phyloP scores from a whole-genome alignment of 2,888 invertebrate species.

The Diplolepis rosae region DNA sequence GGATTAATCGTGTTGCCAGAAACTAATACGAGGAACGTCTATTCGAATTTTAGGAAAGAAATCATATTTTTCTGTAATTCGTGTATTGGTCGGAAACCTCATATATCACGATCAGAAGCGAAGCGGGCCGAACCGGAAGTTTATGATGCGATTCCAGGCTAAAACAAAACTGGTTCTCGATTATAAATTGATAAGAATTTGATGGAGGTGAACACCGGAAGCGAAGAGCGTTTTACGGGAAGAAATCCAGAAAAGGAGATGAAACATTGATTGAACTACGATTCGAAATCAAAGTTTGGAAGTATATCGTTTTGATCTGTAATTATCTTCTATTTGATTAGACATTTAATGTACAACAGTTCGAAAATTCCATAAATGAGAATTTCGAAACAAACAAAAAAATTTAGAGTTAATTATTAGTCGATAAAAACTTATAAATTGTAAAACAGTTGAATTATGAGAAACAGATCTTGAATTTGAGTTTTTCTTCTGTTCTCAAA shows the following conservation, averaged over 20 bases:
- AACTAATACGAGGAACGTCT: background rate
- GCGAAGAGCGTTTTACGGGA: background rate
- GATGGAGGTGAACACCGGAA: constrained; percentile 9
- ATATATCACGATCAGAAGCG: background rate
- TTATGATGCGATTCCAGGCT: background rate
- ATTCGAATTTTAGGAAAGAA: background rate
- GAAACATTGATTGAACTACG: background rate
- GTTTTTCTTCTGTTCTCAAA: no score
- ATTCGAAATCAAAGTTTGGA: no score
- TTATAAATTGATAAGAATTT: constrained; percentile 16
- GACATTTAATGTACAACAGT: no score
- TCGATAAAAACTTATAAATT: no score
- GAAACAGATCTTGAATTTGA: no score
- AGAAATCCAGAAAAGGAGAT: background rate
- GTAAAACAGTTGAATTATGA: no score
- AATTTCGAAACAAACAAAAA: no score
- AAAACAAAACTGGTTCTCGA: background rate
- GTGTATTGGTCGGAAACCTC: background rate
- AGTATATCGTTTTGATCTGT: no score
- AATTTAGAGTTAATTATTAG: no score
- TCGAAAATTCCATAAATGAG: no score
- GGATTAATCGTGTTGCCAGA: background rate
- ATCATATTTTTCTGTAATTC: background rate
- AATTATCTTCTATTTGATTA: no score
- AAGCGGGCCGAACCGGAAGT: background rate